Percentiles rank a stretch among this genome's conserved stretches.
Conservation (phyloP, 92 coral and sea anemone species). For the Nematostella vectensis region DNA sequence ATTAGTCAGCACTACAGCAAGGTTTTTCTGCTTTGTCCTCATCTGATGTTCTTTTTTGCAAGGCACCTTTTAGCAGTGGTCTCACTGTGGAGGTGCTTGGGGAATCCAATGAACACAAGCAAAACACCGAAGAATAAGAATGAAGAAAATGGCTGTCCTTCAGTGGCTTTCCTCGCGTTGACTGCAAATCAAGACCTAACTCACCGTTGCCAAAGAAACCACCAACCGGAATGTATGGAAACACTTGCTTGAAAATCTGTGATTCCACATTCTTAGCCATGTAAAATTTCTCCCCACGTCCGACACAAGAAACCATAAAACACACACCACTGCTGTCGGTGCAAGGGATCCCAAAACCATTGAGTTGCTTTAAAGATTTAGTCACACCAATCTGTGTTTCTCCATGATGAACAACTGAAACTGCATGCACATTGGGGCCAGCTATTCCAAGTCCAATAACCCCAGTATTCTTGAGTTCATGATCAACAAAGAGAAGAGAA, state of each 20-base stretch:
- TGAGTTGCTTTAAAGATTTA: conserved; percentile 40
- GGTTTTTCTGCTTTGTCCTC: no score
- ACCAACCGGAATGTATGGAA: conserved; percentile 68
- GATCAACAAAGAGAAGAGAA: conserved; percentile 77
- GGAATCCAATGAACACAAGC: conserved; percentile 79
- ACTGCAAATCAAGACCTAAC: conserved; percentile 79
- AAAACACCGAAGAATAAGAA: conserved; percentile 83
- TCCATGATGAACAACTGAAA: conserved; percentile 76
- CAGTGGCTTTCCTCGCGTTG: conserved; percentile 54
- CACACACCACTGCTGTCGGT: conserved; percentile 50
- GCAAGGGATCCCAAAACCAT: conserved; percentile 37
- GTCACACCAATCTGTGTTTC: conserved; percentile 56
- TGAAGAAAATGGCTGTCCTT: conserved; percentile 80
- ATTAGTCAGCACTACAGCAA: no score
- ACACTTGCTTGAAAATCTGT: conserved; percentile 68
- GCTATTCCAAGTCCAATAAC: conserved; percentile 86
- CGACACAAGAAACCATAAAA: conserved; percentile 87
- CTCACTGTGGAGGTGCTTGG: no score
- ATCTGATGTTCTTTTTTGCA: no score
- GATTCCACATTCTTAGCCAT: conserved; percentile 68
- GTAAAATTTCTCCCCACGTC: conserved; percentile 66
- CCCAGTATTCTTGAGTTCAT: conserved; percentile 54
- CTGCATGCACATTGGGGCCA: conserved; percentile 72
- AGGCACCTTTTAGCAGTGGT: no score
- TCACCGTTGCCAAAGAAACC: conserved; percentile 95